Evolutionary conservation across 2,797 vertebrate species (phyloP), one percentile per base, ranked within the genome.

Genomic region (Xerus rutilus): DNA sequence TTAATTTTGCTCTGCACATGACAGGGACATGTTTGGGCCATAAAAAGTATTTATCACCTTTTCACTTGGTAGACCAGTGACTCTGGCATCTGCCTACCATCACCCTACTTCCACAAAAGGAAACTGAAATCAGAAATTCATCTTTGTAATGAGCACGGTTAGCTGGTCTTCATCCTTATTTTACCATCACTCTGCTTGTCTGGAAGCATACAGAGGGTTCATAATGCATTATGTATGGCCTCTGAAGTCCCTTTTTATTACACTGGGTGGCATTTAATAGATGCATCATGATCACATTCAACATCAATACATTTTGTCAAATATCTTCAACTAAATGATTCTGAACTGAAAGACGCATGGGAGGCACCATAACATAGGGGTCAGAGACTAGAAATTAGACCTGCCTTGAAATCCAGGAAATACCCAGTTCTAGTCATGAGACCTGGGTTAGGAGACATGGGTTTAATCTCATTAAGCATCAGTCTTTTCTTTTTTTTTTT

Each of bases 251-350:
- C 5, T 62, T 78, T 74, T 9, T 17, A 20, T 62, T 12, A 49
- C 47, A 62, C 5, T 5, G 25, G 4, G 25, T 47, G 6, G 76
- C 20, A 2, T 30, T 69, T 32, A 45, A 23, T 32, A 85, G 20
- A 69, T 69, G 8, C 21, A 59, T 9, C 17, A 7, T 18, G 43
- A 57, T 15, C 14, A 14, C 35, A 76, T 77, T 82, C 7, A 73
- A 69, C 3, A 92, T 62, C 13, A 83, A 25, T 28, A 49, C 0
- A 30, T 32, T 72, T 62, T 67, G 49, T 49, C 12, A 17, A 76
- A 89, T 64, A 62, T 77, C 54, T 76, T 43, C 15, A 76, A 28
- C 47, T 93, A 85, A 84, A 39, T 15, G 18, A 17, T 91, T 21
- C 14, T 77, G 35, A 74, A 52, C n/a, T 83, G 49, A 21, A 30